Evolutionary conservation across 2,797 vertebrate genomes (phyloP), one percentile per base, ranked within the genome.

Genomic region (Eupleurogrammus muticus): DNA sequence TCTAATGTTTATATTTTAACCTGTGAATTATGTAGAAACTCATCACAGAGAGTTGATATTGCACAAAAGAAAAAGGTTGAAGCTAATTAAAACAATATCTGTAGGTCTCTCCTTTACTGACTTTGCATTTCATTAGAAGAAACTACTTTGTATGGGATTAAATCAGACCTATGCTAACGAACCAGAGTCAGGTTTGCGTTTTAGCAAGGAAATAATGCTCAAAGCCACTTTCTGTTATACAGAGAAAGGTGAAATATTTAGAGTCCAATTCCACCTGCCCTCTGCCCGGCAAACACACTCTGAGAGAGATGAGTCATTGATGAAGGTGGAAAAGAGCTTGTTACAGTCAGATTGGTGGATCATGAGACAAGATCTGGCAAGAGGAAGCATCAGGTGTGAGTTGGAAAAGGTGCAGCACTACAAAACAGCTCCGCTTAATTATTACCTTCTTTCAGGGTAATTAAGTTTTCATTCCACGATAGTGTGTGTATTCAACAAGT

Each of bases 321-420:
- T 87, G 71, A 86, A 84, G 78, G 75, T 73, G 82, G 65, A 61
- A 49, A 79, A 77, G 75, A 66, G 85, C 79, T 88, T 62, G 77
- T 87, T 89, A 85, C 80, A 84, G 82, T 81, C 75, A 42, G 47
- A 73, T 36, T 62, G 28, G 44, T 70, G 56, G 51, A 78, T 75
- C 71, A 56, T 48, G 70, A 81, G 65, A 66, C 12, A 34, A 61
- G 66, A 71, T 79, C 53, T 73, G 75, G 46, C 36, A 56, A 63
- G 2, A 57, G 35, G 12, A 50, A 66, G 72, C 23, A 40, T 77
- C 77, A 67, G 74, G 58, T 77, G 62, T 72, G 66, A 66, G 61
- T 66, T 17, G n/a, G 60, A 60, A 51, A 54, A 62, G 2, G 40
- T 9, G 24, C 52, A 21, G 70, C 12, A 34, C 38, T 50, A 47